Evolutionary conservation across 37 sponge, comb jelly and placozoan genomes (phyloP).

Genomic region (Agelas oroides): DNA sequence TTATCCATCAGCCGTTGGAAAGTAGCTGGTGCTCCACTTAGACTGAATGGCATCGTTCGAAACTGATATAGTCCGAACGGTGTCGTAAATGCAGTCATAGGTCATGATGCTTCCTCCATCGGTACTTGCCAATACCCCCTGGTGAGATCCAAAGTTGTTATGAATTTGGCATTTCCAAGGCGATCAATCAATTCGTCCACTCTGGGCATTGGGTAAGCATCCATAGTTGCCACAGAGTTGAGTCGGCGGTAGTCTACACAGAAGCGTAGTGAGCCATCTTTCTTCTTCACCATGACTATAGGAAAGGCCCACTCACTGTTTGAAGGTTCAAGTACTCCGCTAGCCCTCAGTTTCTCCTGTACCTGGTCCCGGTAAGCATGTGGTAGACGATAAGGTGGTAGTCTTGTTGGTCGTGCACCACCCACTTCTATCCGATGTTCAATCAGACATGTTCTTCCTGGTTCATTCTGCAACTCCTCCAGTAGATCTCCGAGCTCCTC

Average conservation of each 20-base stretch:
- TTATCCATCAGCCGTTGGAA: constrained; percentile 78
- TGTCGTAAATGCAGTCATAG: constrained; percentile 68
- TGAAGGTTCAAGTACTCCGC: constrained; percentile 54
- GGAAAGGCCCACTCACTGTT: constrained; percentile 61
- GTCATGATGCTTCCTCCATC: constrained; percentile 10
- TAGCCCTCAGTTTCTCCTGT: constrained; percentile 44
- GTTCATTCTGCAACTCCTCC: constrained; percentile 20
- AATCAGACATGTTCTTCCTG: constrained; percentile 26
- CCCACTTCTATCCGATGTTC: constrained; percentile 33
- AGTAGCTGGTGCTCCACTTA: constrained; percentile 69
- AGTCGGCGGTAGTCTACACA: constrained; percentile 71
- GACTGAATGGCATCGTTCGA: constrained; percentile 71
- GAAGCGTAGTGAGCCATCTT: constrained; percentile 51
- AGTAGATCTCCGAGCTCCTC: constrained; percentile 16
- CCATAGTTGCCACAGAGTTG: constrained; percentile 36
- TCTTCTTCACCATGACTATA: constrained; percentile 64
- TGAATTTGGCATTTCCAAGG: constrained; percentile 46
- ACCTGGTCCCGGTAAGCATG: constrained; percentile 35
- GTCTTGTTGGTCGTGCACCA: constrained; percentile 24
- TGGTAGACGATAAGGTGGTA: constrained; percentile 48
- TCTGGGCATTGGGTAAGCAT: constrained; percentile 76
- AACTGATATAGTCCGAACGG: constrained; percentile 69
- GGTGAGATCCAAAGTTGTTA: constrained; percentile 52
- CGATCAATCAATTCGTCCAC: constrained; percentile 64
- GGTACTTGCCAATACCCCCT: constrained; percentile 69